A percentile compares a stretch with the other conserved stretches of the same genome.
Conservation (phyloP, 2,888 invertebrate genomes). For the Prenolepis imparis region DNA sequence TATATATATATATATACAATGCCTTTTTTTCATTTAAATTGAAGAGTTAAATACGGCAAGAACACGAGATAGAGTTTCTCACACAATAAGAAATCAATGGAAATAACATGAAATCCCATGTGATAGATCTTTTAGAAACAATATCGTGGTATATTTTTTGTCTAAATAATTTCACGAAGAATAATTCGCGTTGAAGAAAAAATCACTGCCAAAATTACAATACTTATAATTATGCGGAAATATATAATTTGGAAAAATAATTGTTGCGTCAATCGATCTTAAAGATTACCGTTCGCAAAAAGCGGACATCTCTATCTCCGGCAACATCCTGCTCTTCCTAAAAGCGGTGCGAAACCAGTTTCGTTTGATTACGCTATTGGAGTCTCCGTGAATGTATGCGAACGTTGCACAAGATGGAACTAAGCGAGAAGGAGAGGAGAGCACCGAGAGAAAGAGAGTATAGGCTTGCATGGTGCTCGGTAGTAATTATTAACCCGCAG, state of each 20-base stretch:
- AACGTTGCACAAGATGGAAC: conserved; percentile 37
- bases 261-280: not conserved
- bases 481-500: conserved; percentile 78
- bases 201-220: not conserved
- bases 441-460: conserved; percentile 34
- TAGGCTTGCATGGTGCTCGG: conserved; percentile 62
- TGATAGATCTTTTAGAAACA: not conserved
- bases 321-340: not conserved
- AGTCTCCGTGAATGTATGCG: conserved; percentile 51
- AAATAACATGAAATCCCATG: not conserved
- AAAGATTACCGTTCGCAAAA: not conserved
- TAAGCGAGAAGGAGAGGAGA: conserved; percentile 42
- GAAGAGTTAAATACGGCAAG: not conserved
- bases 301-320: not conserved
- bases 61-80: not conserved
- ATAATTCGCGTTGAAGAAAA: not conserved
- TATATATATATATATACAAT: too few relatives aligned
- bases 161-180: not conserved
- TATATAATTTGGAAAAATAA: not conserved
- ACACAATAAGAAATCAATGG: not conserved
- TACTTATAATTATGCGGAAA: not conserved
- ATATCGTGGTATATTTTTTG: not conserved
- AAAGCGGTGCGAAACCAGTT: conserved; percentile 23
- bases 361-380: conserved; percentile 53
- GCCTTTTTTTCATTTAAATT: not conserved